Evolutionary conservation across 2,113 vertebrate genomes (phyloP).

Genomic region (Nothocercus nigrocapillus): DNA sequence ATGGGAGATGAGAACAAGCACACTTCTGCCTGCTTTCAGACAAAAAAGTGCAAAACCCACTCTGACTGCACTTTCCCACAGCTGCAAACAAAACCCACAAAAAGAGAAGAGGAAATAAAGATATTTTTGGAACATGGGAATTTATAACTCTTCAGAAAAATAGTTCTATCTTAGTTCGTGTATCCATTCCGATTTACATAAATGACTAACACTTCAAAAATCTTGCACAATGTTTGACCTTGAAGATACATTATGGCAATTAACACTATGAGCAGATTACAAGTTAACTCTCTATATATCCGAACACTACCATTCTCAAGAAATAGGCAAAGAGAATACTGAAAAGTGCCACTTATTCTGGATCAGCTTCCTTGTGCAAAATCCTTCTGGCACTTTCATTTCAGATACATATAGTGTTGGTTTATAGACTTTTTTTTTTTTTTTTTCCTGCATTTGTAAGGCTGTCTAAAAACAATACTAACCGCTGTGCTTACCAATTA

Average conservation of each 20-base stretch:
- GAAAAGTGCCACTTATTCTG: not conserved
- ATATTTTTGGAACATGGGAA: not conserved
- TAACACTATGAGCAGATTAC: not conserved
- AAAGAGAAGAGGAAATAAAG: not conserved
- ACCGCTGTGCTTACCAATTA: conserved; percentile 4
- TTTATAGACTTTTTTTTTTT: not conserved
- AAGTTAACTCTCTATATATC: not conserved
- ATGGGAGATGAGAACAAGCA: not conserved
- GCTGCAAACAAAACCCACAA: not conserved
- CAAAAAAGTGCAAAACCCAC: not conserved
- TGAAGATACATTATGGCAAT: not conserved
- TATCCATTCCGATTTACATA: not conserved
- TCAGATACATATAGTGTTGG: not conserved
- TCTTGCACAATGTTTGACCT: not conserved
- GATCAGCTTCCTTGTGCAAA: not conserved
- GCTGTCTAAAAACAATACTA: not conserved
- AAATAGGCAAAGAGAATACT: not conserved
- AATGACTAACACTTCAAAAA: not conserved
- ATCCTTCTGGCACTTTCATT: not conserved
- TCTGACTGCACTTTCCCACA: not conserved
- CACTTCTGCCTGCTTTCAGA: not conserved
- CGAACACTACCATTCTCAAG: not conserved
- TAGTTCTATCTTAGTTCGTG: not conserved
- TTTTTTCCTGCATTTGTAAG: not conserved
- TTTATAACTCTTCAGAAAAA: not conserved